Evolutionary conservation across 2,113 vertebrate species (phyloP).

Genomic region (Sterrhoptilus dennistouni): DNA sequence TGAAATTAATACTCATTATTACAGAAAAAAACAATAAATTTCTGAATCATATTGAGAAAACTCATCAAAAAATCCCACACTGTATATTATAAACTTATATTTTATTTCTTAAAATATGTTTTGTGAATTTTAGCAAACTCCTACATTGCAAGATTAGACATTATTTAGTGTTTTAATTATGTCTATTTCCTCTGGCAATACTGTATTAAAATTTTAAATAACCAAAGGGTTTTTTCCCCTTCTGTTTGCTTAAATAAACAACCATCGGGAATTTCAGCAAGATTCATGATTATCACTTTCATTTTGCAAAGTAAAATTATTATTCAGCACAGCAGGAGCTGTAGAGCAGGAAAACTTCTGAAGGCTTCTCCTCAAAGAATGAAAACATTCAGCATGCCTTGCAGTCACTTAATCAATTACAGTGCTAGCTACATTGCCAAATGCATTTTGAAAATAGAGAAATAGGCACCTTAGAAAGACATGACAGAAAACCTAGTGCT

Average conservation of each 20-base stretch:
- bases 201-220: neutral
- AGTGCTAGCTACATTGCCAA: neutral
- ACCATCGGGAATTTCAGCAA: neutral
- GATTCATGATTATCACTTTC: neutral
- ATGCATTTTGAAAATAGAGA: neutral
- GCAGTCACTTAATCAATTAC: neutral
- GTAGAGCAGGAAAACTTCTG: neutral
- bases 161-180: neutral
- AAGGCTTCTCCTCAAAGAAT: neutral
- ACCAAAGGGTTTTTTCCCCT: neutral
- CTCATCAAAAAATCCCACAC: rapidly evolving
- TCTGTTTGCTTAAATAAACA: neutral
- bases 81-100: neutral
- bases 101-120: neutral
- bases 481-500: neutral
- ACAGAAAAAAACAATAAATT: neutral
- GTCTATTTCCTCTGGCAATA: neutral
- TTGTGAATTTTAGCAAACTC: neutral
- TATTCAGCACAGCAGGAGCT: neutral
- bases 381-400: neutral
- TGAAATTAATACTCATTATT: neutral
- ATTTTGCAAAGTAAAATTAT: neutral
- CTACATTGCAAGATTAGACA: neutral
- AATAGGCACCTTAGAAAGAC: neutral
- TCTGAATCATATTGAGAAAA: neutral